phyloP scores from a whole-genome alignment of 2,797 vertebrate genomes.

The Heteromormyrus szaboi region DNA sequence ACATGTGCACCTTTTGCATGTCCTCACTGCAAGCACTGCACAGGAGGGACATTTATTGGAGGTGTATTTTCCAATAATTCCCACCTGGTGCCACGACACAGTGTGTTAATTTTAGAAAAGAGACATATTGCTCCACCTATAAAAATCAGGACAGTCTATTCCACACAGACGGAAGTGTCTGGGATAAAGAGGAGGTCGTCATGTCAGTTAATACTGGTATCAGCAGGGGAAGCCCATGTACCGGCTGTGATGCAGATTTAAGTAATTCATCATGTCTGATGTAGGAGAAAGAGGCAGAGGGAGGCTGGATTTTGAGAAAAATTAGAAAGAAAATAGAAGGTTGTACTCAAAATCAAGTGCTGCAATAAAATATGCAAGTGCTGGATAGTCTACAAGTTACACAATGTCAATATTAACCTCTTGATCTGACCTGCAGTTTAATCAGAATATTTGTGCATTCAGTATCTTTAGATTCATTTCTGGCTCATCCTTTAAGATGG shows the following conservation, averaged over 20 bases:
- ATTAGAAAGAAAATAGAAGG: background rate
- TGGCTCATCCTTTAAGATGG: background rate
- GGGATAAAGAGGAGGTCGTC: background rate
- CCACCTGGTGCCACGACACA: background rate
- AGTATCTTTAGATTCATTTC: background rate
- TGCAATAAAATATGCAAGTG: background rate
- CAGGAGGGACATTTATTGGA: background rate
- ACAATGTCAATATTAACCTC: background rate
- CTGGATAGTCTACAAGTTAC: background rate
- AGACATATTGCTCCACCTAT: background rate
- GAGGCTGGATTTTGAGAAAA: background rate
- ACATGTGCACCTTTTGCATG: background rate
- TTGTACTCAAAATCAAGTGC: background rate
- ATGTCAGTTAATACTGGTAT: background rate
- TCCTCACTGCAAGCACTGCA: background rate
- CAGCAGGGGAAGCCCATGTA: background rate
- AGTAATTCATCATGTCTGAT: background rate
- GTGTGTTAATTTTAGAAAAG: background rate
- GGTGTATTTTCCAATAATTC: background rate
- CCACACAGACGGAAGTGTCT: background rate
- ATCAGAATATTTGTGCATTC: background rate
- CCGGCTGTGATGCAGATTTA: background rate
- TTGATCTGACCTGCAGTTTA: background rate
- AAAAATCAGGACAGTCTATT: background rate
- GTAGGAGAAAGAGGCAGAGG: background rate